Conservation (phyloP, 2,888 invertebrate genomes). For the Ecdyonurus torrentis region DNA sequence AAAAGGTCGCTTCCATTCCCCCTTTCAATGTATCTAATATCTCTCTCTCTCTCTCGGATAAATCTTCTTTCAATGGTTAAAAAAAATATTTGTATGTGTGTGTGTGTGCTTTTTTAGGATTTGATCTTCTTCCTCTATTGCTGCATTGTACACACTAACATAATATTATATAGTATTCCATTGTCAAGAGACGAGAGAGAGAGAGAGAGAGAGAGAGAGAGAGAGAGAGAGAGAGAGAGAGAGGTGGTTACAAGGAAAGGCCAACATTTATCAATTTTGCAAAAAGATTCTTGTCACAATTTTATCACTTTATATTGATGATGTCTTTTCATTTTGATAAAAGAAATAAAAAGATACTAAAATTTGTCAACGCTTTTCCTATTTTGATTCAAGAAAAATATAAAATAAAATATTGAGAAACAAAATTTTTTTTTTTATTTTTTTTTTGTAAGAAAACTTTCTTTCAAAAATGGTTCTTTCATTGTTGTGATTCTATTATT, state of each 20-base stretch:
- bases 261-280: background rate
- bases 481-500: no score
- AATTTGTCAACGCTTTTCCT: no score
- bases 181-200: background rate
- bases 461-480: no score
- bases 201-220: background rate
- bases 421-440: no score
- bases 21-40: background rate
- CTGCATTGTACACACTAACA: background rate
- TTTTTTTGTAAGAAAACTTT: no score
- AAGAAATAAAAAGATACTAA: no score
- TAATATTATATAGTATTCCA: background rate
- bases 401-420: no score
- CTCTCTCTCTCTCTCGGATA: background rate
- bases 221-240: background rate
- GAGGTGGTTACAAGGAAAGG: no score
- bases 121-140: background rate
- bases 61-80: background rate
- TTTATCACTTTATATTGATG: no score
- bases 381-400: no score
- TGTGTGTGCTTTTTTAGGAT: background rate
- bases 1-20: background rate
- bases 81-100: no score
- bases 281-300: background rate
- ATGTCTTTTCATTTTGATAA: no score